A percentile compares a stretch with the other conserved stretches of the same genome.
Conservation (phyloP, 2,113 vertebrate genomes). For the Misgurnus anguillicaudatus region DNA sequence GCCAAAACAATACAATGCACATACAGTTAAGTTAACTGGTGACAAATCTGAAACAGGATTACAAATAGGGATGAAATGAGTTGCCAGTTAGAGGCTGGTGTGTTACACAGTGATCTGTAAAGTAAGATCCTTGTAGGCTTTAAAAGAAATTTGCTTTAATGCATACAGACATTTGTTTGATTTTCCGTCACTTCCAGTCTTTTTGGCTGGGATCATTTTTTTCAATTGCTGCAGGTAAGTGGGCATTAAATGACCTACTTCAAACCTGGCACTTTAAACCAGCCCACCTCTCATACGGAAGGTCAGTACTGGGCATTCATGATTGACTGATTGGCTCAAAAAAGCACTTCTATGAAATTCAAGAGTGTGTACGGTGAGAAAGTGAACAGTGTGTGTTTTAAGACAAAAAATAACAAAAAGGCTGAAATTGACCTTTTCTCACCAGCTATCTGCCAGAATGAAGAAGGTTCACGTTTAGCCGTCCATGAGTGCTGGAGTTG, state of each 20-base stretch:
- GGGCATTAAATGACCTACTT: constrained; percentile 52
- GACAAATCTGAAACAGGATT: constrained; percentile 2
- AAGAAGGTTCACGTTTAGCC: constrained; percentile 47
- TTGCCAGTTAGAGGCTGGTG: not conserved
- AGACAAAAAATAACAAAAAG: constrained; percentile 31
- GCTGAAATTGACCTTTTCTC: constrained; percentile 41
- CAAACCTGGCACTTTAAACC: constrained; percentile 21
- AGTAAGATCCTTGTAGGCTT: not conserved
- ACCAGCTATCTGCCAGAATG: constrained; percentile 48
- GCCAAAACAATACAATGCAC: constrained; percentile 10
- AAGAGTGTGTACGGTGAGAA: not conserved
- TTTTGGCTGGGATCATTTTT: constrained; percentile 1
- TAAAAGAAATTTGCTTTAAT: no score
- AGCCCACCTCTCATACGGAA: constrained; percentile 12
- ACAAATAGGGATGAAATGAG: not conserved
- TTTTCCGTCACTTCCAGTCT: no score
- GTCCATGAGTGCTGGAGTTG: constrained; percentile 29
- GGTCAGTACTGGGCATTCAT: constrained; percentile 13
- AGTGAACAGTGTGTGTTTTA: constrained; percentile 28
- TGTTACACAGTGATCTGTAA: not conserved
- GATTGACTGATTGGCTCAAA: constrained; percentile 44
- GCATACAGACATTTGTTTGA: no score
- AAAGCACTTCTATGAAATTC: constrained; percentile 43
- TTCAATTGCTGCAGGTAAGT: constrained; percentile 46
- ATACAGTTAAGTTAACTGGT: not conserved